Evolutionary conservation across 2,113 vertebrate species (phyloP).

Genomic region (Crotophaga sulcirostris): DNA sequence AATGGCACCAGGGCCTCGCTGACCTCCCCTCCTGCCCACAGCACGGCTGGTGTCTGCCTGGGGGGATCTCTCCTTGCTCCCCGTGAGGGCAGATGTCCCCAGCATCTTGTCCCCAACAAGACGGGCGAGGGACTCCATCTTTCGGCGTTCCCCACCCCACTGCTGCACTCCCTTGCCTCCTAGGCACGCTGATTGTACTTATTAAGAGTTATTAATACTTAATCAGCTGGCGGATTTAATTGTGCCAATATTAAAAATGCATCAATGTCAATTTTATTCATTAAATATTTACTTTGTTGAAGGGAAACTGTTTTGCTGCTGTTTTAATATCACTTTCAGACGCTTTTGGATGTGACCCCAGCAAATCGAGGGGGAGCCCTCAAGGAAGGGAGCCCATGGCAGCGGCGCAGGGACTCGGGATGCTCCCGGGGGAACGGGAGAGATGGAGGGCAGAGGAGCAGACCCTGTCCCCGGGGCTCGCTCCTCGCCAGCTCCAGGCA

Average conservation of each 20-base stretch:
- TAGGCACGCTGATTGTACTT: slow-evolving; percentile 66
- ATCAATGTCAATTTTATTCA: slow-evolving; percentile 75
- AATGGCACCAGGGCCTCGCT: slow-evolving; percentile 1
- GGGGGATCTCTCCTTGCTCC: neutral
- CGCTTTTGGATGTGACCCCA: slow-evolving; percentile 48
- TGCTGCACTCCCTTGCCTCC: slow-evolving; percentile 10
- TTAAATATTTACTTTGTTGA: slow-evolving; percentile 75
- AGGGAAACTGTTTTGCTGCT: slow-evolving; percentile 74
- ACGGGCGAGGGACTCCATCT: neutral
- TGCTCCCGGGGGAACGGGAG: neutral
- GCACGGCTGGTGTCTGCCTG: rapidly evolving
- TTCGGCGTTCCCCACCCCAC: rapidly evolving
- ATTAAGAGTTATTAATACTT: slow-evolving; percentile 76
- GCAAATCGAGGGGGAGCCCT: neutral
- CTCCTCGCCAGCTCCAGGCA: neutral
- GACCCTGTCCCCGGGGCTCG: neutral
- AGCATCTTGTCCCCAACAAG: neutral
- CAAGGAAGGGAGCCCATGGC: neutral
- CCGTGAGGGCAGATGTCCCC: neutral
- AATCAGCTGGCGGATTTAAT: slow-evolving; percentile 72
- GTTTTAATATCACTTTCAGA: slow-evolving; percentile 67
- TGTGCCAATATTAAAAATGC: slow-evolving; percentile 77
- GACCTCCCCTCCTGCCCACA: neutral
- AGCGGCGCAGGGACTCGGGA: neutral
- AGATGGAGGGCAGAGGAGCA: neutral